Percentiles rank a stretch among this genome's conserved stretches.
Conservation (phyloP, 2,113 vertebrate species). For the Acanthochromis polyacanthus region DNA sequence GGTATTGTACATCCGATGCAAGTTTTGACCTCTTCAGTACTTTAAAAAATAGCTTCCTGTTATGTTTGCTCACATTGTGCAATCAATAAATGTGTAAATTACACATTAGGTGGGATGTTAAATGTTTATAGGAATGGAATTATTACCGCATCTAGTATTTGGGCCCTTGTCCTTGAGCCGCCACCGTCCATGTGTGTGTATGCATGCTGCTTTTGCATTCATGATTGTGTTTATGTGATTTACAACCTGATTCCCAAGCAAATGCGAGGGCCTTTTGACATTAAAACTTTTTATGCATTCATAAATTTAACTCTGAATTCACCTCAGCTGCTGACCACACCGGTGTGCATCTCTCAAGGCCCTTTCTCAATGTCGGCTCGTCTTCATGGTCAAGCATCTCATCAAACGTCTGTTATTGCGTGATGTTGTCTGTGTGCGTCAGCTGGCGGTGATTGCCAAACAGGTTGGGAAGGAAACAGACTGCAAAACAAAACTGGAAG, state of each 20-base stretch:
- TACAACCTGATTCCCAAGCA: not conserved
- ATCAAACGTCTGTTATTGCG: conserved; percentile 43
- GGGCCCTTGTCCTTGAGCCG: conserved; percentile 7
- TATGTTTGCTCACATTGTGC: not conserved
- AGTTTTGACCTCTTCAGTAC: not conserved
- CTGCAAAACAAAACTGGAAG: conserved; percentile 35
- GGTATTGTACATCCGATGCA: not conserved
- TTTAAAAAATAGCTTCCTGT: not conserved
- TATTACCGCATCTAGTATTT: not conserved
- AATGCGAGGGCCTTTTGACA: conserved; percentile 5
- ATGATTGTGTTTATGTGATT: conserved; percentile 38
- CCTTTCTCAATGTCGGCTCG: conserved; percentile 48
- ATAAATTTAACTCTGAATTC: conserved; percentile 48
- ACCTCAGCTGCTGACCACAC: not conserved
- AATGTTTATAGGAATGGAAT: not conserved
- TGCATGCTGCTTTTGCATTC: not conserved
- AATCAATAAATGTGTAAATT: not conserved
- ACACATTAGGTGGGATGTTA: not conserved
- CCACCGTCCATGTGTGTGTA: not conserved
- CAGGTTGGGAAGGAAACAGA: conserved; percentile 15
- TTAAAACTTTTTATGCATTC: conserved; percentile 41
- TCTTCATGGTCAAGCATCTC: conserved; percentile 59
- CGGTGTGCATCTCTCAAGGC: conserved; percentile 12
- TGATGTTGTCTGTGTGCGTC: conserved; percentile 27
- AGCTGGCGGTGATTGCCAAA: not conserved